These are phyloP conservation scores for Lepidurus apus DNA, from an alignment of 1,140 invertebrate genomes.

Conservation along the genomic window DNA sequence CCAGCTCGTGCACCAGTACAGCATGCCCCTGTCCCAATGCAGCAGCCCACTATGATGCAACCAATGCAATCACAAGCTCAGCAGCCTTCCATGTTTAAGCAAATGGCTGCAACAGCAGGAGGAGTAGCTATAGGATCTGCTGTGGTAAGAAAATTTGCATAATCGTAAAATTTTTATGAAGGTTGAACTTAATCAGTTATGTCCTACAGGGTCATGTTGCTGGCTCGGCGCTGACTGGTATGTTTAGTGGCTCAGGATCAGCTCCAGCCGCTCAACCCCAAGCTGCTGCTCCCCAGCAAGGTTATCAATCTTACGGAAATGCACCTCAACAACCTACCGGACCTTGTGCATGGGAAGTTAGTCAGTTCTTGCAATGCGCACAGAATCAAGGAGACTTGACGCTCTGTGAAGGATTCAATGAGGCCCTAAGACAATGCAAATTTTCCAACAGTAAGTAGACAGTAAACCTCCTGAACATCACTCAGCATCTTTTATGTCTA, in stretches of 20 bases:
- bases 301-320: conserved; percentile 42
- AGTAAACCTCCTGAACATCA: not conserved
- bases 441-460: conserved; percentile 32
- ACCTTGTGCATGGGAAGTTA: conserved; percentile 80
- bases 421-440: conserved; percentile 80
- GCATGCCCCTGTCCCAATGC: conserved; percentile 48
- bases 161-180: not conserved
- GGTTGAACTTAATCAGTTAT: conserved; percentile 6
- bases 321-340: conserved; percentile 52
- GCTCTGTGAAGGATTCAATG: conserved; percentile 87
- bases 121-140: conserved; percentile 83
- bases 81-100: conserved; percentile 63
- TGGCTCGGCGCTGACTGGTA: conserved; percentile 75
- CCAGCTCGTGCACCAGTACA: conserved; percentile 48
- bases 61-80: conserved; percentile 47
- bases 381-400: conserved; percentile 73
- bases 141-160: conserved; percentile 51
- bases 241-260: conserved; percentile 67
- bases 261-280: conserved; percentile 50
- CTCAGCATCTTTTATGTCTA: not conserved
- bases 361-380: conserved; percentile 82
- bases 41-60: conserved; percentile 44
- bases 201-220: conserved; percentile 66
- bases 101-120: conserved; percentile 80
- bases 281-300: conserved; percentile 41